Evolutionary conservation across 2,888 invertebrate genomes (phyloP).

Genomic region (Physocephala rufipes): DNA sequence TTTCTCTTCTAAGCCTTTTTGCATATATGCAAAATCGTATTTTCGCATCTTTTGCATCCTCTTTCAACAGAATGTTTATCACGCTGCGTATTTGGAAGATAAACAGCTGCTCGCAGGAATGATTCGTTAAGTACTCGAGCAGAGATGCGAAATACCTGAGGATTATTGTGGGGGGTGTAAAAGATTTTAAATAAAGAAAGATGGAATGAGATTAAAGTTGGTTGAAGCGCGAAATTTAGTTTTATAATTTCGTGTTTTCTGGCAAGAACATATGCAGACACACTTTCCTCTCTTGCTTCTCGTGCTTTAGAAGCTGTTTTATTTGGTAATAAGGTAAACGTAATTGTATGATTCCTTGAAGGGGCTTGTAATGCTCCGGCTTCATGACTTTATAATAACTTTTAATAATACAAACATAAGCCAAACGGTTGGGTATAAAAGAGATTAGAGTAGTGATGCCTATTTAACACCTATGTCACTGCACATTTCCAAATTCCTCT

Average conservation of each 20-base stretch:
- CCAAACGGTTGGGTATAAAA: too few relatives aligned
- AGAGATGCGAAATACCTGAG: background rate
- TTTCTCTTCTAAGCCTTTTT: conserved; percentile 5
- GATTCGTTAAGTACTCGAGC: background rate
- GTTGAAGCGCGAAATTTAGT: background rate
- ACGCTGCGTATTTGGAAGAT: conserved; percentile 28
- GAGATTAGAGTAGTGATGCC: too few relatives aligned
- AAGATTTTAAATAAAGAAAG: background rate
- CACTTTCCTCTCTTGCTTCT: background rate
- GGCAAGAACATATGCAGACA: background rate
- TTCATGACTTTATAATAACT: too few relatives aligned
- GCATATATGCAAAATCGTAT: conserved; percentile 1
- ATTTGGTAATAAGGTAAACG: conserved; percentile 7
- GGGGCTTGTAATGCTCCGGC: background rate
- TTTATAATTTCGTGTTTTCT: background rate
- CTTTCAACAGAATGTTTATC: conserved; percentile 20
- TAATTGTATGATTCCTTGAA: background rate
- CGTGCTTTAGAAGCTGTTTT: background rate
- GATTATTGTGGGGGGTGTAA: background rate
- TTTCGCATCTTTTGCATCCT: background rate
- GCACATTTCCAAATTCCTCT: too few relatives aligned
- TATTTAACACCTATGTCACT: too few relatives aligned
- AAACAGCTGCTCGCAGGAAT: conserved; percentile 21
- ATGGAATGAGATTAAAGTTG: too few relatives aligned
- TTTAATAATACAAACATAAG: too few relatives aligned